Conservation (phyloP, 2,888 invertebrate species). For the Drosophila mettleri region DNA sequence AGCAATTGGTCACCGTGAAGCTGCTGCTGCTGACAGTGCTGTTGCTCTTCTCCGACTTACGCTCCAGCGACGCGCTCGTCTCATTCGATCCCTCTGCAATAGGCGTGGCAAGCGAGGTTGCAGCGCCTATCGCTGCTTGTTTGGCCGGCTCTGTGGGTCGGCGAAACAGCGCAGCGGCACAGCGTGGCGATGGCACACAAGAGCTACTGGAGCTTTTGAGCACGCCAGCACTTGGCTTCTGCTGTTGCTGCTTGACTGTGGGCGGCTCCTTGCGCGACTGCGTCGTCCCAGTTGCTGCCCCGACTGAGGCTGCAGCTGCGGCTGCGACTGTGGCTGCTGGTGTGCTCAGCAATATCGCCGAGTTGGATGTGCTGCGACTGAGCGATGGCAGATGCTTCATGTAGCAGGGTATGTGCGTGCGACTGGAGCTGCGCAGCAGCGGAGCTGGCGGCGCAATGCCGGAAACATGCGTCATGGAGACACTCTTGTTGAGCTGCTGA, state of each 20-base stretch:
- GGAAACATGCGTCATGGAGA: constrained; percentile 83
- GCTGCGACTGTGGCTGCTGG: constrained; percentile 8
- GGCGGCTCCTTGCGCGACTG: constrained; percentile 42
- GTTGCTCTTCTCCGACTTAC: constrained; percentile 84
- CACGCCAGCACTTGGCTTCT: constrained; percentile 61
- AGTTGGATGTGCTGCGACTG: constrained; percentile 84
- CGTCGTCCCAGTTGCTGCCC: neutral
- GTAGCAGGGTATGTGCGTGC: constrained; percentile 84
- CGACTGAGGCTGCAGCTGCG: neutral
- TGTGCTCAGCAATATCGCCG: constrained; percentile 77
- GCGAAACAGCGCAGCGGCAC: constrained; percentile 65
- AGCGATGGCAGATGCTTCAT: constrained; percentile 83
- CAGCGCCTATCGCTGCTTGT: constrained; percentile 73
- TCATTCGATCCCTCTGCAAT: constrained; percentile 54
- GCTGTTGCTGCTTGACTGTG: constrained; percentile 27
- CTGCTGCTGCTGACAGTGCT: constrained; percentile 83
- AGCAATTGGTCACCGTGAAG: constrained; percentile 83
- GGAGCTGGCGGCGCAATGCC: constrained; percentile 31
- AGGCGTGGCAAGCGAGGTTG: constrained; percentile 73
- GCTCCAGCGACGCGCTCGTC: constrained; percentile 77
- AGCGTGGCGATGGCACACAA: constrained; percentile 79
- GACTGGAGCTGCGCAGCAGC: constrained; percentile 77
- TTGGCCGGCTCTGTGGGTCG: constrained; percentile 58
- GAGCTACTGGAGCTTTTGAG: constrained; percentile 84
- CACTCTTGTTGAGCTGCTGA: constrained; percentile 81